These are phyloP conservation scores for Subanguina moxae DNA, from an alignment of 1,140 invertebrate species.

Conservation along the genomic window DNA sequence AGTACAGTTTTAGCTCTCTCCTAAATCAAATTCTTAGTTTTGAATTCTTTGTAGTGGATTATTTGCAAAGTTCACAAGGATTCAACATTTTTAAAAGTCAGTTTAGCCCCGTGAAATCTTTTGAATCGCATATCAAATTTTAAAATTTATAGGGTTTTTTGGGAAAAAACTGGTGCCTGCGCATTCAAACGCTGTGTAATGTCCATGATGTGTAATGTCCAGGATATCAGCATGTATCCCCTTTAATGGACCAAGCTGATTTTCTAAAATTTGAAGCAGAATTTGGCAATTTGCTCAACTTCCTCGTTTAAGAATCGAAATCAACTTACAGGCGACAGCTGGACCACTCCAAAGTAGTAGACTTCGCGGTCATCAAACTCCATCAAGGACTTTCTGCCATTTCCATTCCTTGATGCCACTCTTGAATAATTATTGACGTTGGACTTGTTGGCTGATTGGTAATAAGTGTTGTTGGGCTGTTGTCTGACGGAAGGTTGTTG, in stretches of 20 bases:
- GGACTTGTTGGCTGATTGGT: not conserved
- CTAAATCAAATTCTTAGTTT: constrained; percentile 10
- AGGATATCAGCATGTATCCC: no score
- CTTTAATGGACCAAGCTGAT: no score
- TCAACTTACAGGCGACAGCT: constrained; percentile 7
- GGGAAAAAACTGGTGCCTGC: no score
- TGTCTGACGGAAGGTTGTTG: not conserved
- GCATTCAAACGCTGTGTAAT: no score
- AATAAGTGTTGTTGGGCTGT: no score
- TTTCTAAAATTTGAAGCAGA: no score
- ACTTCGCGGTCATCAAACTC: constrained; percentile 1
- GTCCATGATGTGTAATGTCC: no score
- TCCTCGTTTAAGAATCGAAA: no score
- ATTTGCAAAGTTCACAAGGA: not conserved
- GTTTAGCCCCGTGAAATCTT: not conserved
- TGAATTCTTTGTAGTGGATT: no score
- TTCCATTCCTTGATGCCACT: not conserved
- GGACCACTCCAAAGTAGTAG: constrained; percentile 14
- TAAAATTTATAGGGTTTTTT: not conserved
- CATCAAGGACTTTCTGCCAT: not conserved
- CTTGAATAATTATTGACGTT: not conserved
- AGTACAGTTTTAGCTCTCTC: constrained; percentile 11
- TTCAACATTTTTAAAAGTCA: no score
- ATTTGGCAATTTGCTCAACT: no score
- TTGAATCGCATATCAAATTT: not conserved